These are phyloP conservation scores for Zaprionus camerounensis DNA, from an alignment of 1,140 invertebrate genomes.

Conservation along the genomic window DNA sequence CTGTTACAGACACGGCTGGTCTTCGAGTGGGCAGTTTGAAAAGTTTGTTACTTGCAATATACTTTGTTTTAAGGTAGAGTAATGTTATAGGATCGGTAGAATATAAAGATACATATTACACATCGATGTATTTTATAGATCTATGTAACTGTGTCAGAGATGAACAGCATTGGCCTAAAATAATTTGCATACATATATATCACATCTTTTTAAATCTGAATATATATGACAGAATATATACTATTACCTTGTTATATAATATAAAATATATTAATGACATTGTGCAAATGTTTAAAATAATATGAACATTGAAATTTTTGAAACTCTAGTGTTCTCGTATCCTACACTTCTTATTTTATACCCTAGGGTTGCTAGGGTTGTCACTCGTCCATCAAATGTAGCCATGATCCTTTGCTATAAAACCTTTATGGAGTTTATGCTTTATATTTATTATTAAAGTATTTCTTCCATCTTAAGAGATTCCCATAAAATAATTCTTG, in stretches of 20 bases:
- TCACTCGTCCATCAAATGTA: too few species aligned
- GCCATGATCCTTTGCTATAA: too few species aligned
- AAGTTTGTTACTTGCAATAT: constrained; percentile 22
- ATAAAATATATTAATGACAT: not conserved
- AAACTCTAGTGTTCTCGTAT: too few species aligned
- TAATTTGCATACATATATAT: too few species aligned
- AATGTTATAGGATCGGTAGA: not conserved
- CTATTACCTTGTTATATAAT: too few species aligned
- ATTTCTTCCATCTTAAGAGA: not conserved
- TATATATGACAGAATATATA: not conserved
- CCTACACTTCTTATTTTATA: too few species aligned
- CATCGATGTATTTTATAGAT: too few species aligned
- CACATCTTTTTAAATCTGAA: too few species aligned
- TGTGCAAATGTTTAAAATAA: not conserved
- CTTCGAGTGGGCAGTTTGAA: constrained; percentile 27
- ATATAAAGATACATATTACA: not conserved
- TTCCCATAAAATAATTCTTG: not conserved
- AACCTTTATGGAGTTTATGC: too few species aligned
- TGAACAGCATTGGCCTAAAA: too few species aligned
- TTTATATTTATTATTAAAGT: not conserved
- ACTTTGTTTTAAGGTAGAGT: not conserved
- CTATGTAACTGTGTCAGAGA: too few species aligned
- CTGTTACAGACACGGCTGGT: constrained; percentile 2
- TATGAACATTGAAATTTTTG: not conserved
- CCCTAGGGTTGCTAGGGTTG: too few species aligned